Evolutionary conservation across 2,113 vertebrate species (phyloP).

Genomic region (Halcyon senegalensis): DNA sequence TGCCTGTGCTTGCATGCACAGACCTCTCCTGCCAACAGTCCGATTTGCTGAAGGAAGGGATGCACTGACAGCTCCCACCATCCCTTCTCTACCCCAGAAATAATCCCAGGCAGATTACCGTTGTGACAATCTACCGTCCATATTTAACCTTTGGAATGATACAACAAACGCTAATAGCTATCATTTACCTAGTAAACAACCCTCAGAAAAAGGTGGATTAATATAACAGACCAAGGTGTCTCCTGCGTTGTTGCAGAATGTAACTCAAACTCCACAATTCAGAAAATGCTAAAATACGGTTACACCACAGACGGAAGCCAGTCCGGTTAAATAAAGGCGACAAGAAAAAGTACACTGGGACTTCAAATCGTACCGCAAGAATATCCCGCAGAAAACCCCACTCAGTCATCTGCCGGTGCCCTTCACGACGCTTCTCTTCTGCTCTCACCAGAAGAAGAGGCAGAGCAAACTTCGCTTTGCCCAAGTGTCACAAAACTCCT

Average conservation of each 20-base stretch:
- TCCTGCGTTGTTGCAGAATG: background rate
- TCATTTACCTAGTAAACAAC: background rate
- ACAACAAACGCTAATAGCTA: background rate
- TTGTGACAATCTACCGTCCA: background rate
- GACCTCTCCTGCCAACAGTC: background rate
- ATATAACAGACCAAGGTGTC: background rate
- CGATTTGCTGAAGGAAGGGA: background rate
- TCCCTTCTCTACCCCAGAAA: background rate
- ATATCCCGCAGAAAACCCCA: background rate
- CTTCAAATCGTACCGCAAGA: fast-evolving
- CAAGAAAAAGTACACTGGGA: background rate
- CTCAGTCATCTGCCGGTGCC: background rate
- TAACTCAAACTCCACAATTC: background rate
- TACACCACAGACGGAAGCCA: background rate
- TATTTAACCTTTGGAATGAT: background rate
- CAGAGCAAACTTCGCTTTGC: constrained; percentile 17
- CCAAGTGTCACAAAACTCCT: background rate
- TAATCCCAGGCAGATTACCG: background rate
- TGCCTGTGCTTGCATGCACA: fast-evolving
- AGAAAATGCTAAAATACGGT: background rate
- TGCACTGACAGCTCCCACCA: background rate
- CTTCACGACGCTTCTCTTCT: background rate
- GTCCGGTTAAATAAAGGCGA: background rate
- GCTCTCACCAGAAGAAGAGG: background rate
- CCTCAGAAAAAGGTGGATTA: background rate